phyloP scores from a whole-genome alignment of 2,797 vertebrate species.

The Enteromius trimaculatus region DNA sequence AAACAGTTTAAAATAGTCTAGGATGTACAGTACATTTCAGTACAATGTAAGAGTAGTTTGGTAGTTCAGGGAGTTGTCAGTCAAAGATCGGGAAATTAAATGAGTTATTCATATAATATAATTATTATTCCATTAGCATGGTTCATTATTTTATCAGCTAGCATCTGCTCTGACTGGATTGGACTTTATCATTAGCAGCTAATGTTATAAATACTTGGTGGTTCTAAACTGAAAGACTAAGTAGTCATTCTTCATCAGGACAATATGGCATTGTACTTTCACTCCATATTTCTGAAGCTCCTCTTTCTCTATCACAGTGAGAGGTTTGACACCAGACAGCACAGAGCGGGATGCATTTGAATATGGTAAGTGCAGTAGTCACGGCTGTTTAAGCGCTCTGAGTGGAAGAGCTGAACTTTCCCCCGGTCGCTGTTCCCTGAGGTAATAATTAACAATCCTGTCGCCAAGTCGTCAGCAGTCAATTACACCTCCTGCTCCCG shows the following conservation, averaged over 20 bases:
- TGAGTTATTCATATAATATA: slow-evolving; percentile 24
- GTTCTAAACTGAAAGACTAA: slow-evolving; percentile 31
- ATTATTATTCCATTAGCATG: slow-evolving; percentile 37
- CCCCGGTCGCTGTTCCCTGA: slow-evolving; percentile 73
- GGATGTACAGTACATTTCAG: background rate
- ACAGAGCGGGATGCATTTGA: slow-evolving; percentile 73
- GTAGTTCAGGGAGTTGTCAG: background rate
- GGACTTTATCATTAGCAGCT: slow-evolving; percentile 36
- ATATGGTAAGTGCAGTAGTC: slow-evolving; percentile 71
- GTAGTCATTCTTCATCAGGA: slow-evolving; percentile 33
- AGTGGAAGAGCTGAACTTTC: slow-evolving; percentile 69
- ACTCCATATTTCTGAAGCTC: slow-evolving; percentile 33
- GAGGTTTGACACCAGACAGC: slow-evolving; percentile 62
- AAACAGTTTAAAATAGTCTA: background rate
- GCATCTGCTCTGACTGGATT: slow-evolving; percentile 13
- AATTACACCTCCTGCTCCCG: slow-evolving; percentile 79
- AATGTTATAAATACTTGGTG: slow-evolving; percentile 36
- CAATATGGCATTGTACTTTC: slow-evolving; percentile 40
- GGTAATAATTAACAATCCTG: slow-evolving; percentile 84
- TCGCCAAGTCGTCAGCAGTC: slow-evolving; percentile 79
- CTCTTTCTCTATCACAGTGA: slow-evolving; percentile 42
- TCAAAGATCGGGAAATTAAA: slow-evolving; percentile 10
- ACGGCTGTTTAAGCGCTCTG: slow-evolving; percentile 74
- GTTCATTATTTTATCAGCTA: slow-evolving; percentile 33
- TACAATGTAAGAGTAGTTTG: background rate